phyloP scores from a whole-genome alignment of 1,140 invertebrate genomes.

The Acarapis woodi region DNA sequence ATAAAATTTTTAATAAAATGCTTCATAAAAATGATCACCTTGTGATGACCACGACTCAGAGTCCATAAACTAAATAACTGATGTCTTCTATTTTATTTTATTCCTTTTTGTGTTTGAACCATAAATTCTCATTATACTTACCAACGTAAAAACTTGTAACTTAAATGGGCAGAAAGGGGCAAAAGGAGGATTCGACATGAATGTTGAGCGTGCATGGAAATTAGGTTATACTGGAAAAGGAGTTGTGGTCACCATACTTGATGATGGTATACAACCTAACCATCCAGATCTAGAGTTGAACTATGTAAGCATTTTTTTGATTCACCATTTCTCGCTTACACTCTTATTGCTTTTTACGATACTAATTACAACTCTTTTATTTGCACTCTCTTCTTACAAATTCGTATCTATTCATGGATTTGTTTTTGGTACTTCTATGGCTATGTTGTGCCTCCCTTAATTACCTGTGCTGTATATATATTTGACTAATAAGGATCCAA shows the following conservation, averaged over 20 bases:
- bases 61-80: background rate
- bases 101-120: background rate
- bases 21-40: too few relatives aligned
- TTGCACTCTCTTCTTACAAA: too few relatives aligned
- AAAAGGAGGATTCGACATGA: conserved; percentile 18
- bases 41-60: too few relatives aligned
- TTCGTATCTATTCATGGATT: background rate
- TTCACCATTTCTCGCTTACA: background rate
- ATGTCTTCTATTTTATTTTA: background rate
- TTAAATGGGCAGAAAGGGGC: conserved; percentile 8
- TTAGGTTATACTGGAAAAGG: conserved; percentile 20
- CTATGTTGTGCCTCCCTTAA: background rate
- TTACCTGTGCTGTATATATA: background rate
- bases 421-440: background rate
- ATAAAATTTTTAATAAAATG: too few relatives aligned
- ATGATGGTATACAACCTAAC: conserved; percentile 22
- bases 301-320: conserved; percentile 26
- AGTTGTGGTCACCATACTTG: conserved; percentile 23
- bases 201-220: conserved; percentile 21
- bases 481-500: conserved; percentile 36
- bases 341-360: background rate
- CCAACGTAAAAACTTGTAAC: too few relatives aligned
- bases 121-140: too few relatives aligned
- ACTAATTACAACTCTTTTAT: background rate
- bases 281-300: conserved; percentile 16